Evolutionary conservation across 2,797 vertebrate genomes (phyloP).

Genomic region (Phoeniculus purpureus): DNA sequence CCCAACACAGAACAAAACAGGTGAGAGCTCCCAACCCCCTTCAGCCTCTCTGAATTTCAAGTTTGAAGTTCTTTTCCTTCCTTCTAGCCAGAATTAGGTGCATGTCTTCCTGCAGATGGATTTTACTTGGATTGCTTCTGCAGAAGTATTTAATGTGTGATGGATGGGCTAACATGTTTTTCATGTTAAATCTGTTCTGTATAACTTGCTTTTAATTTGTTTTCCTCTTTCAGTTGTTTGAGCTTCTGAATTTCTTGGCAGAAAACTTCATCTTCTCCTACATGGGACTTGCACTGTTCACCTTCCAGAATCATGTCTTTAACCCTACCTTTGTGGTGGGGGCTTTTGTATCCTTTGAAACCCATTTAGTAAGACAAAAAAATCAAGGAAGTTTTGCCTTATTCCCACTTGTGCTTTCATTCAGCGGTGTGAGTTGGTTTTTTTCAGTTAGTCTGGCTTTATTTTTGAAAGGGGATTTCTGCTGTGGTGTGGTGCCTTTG

Average conservation of each 20-base stretch:
- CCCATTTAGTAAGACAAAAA: background rate
- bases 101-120: background rate
- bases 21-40: slow-evolving; percentile 74
- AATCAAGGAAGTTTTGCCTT: background rate
- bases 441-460: background rate
- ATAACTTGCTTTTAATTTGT: background rate
- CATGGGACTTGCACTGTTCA: slow-evolving; percentile 96
- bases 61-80: background rate
- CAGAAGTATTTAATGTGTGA: background rate
- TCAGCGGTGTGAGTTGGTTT: background rate
- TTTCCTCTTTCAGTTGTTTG: slow-evolving; percentile 88
- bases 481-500: background rate
- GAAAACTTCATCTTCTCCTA: slow-evolving; percentile 99
- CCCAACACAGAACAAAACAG: slow-evolving; percentile 95
- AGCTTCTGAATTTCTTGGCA: slow-evolving; percentile 97
- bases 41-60: background rate
- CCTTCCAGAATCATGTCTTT: slow-evolving; percentile 95
- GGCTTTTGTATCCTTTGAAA: slow-evolving; percentile 93
- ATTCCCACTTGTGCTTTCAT: background rate
- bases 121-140: background rate
- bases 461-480: slow-evolving; percentile 31
- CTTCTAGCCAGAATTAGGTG: background rate
- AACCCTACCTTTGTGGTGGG: slow-evolving; percentile 93
- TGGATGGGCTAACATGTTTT: background rate
- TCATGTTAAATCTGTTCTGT: background rate